Conservation (phyloP, 2,888 invertebrate species). For the Xylocampa areola region DNA sequence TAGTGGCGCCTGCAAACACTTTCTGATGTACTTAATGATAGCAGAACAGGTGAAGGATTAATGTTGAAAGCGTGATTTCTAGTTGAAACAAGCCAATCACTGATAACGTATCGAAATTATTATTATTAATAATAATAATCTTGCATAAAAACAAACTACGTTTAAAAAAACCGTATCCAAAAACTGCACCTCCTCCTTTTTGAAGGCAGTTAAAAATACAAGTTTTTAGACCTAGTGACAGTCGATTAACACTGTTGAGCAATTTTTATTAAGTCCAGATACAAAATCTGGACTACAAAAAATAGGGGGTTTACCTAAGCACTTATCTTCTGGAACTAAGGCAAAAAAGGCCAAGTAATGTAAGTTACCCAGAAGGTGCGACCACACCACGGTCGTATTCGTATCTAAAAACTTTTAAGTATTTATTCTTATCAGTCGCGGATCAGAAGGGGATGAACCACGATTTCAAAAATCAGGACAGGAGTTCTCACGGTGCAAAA, state of each 20-base stretch:
- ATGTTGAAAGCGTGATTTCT: slow-evolving; percentile 57
- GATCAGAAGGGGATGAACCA: slow-evolving; percentile 21
- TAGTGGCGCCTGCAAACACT: slow-evolving; percentile 60
- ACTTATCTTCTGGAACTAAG: too few species aligned
- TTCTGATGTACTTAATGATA: slow-evolving; percentile 76
- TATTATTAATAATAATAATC: too few species aligned
- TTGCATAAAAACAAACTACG: too few species aligned
- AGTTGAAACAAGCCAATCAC: slow-evolving; percentile 55
- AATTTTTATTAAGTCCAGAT: slow-evolving; percentile 5
- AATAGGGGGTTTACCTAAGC: too few species aligned
- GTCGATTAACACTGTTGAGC: slow-evolving; percentile 7
- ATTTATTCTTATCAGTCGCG: too few species aligned
- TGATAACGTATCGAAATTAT: slow-evolving; percentile 49
- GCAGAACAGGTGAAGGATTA: slow-evolving; percentile 65
- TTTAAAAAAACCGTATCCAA: too few species aligned
- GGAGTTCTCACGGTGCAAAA: slow-evolving; percentile 24
- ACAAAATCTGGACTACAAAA: slow-evolving; percentile 8
- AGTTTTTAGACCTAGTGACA: slow-evolving; percentile 14
- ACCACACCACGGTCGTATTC: too few species aligned
- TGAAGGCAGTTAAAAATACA: too few species aligned
- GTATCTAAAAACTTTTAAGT: too few species aligned
- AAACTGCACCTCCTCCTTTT: too few species aligned
- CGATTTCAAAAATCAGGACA: neutral
- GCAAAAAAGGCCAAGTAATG: too few species aligned
- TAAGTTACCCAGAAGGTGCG: too few species aligned